Evolutionary conservation across 1,140 invertebrate genomes (phyloP).

Genomic region (Drosophila nikananu): DNA sequence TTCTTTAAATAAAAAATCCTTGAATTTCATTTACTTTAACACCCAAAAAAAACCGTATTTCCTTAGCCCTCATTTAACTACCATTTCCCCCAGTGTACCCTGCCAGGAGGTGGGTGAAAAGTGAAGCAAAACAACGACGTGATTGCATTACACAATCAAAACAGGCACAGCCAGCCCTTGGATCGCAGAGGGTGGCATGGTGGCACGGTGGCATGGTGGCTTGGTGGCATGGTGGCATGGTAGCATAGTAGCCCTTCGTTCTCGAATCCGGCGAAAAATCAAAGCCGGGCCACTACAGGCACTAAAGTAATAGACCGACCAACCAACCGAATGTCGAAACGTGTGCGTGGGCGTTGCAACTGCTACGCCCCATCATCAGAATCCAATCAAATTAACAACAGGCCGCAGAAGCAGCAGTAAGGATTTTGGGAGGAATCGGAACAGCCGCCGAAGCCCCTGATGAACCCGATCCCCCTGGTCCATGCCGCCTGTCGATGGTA

Average conservation of each 20-base stretch:
- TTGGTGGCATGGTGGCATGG: no score
- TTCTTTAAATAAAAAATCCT: no score
- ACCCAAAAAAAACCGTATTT: background rate
- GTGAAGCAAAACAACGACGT: conserved; percentile 81
- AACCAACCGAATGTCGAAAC: conserved; percentile 50
- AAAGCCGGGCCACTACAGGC: conserved; percentile 74
- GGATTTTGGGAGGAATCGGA: conserved; percentile 6
- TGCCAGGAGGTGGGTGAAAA: conserved; percentile 28
- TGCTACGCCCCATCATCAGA: conserved; percentile 84
- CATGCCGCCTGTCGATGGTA: conserved; percentile 51
- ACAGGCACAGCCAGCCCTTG: conserved; percentile 56
- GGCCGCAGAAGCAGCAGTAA: conserved; percentile 58
- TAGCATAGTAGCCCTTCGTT: conserved; percentile 18
- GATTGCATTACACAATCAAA: conserved; percentile 85
- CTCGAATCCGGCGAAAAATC: conserved; percentile 62
- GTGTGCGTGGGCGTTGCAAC: conserved; percentile 82
- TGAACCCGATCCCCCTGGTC: conserved; percentile 28
- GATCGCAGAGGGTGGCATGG: conserved; percentile 21
- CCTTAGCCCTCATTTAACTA: background rate
- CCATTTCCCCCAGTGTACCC: conserved; percentile 2
- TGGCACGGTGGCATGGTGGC: no score
- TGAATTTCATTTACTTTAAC: background rate
- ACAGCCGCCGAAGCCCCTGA: conserved; percentile 43
- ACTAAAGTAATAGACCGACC: conserved; percentile 73
- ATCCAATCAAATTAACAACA: conserved; percentile 85